Evolutionary conservation across 2,888 invertebrate genomes (phyloP).

Genomic region (Labia minor): DNA sequence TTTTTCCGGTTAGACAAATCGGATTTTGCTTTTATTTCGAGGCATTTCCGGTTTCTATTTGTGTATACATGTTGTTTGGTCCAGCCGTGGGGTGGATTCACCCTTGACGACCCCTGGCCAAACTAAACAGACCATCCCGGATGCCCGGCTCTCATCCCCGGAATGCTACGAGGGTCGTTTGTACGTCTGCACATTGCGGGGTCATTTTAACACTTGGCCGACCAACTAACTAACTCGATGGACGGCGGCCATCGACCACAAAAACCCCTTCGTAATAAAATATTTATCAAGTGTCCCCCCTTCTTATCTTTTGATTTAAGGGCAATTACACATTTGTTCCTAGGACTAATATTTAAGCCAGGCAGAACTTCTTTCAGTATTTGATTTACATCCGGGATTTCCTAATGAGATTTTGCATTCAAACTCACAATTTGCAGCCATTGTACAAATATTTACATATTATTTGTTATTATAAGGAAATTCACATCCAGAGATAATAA

Average conservation of each 20-base stretch:
- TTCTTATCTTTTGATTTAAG: background rate
- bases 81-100: background rate
- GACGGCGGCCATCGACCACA: background rate
- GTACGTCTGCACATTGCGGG: too few relatives aligned
- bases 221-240: constrained; percentile 3
- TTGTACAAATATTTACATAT: too few relatives aligned
- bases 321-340: background rate
- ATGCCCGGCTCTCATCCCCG: background rate
- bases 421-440: too few relatives aligned
- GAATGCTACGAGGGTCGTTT: background rate
- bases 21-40: constrained; percentile 8
- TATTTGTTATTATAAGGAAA: too few relatives aligned
- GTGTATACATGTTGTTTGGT: background rate
- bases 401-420: too few relatives aligned
- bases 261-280: constrained; percentile 4
- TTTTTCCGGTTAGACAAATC: constrained; percentile 13
- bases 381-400: too few relatives aligned
- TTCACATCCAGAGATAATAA: too few relatives aligned
- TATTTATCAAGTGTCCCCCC: background rate
- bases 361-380: too few relatives aligned
- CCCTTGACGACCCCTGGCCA: background rate
- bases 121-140: background rate
- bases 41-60: constrained; percentile 13
- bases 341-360: background rate
- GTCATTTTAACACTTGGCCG: constrained; percentile 8